Conservation (phyloP, 2,797 vertebrate species). For the Scolopax bukidnonensis region DNA sequence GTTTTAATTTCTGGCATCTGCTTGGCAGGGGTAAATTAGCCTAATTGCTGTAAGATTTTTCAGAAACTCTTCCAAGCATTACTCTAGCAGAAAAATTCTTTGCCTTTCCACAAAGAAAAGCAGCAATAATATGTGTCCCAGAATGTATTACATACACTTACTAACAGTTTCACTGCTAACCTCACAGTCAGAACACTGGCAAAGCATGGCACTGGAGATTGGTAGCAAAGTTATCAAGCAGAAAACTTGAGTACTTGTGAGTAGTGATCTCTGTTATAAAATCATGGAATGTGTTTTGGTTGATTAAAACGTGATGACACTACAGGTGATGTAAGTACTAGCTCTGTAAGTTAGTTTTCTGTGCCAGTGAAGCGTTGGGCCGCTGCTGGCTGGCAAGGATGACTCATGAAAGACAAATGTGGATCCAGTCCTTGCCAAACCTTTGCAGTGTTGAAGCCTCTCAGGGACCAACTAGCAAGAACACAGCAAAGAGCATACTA, state of each 20-base stretch:
- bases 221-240: neutral
- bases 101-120: conserved; percentile 15
- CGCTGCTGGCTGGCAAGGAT: neutral
- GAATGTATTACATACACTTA: neutral
- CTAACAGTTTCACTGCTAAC: neutral
- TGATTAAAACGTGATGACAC: neutral
- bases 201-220: rapidly evolving
- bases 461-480: neutral
- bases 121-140: neutral
- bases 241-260: neutral
- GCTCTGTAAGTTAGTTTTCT: neutral
- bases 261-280: neutral
- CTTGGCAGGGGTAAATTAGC: conserved; percentile 50
- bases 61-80: conserved; percentile 48
- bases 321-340: neutral
- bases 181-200: neutral
- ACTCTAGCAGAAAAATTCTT: conserved; percentile 21
- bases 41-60: conserved; percentile 59
- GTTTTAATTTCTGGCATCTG: conserved; percentile 69
- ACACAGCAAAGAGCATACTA: neutral
- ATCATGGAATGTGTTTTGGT: rapidly evolving
- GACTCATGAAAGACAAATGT: neutral
- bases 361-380: rapidly evolving
- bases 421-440: neutral
- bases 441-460: neutral